A percentile compares a stretch with the other conserved stretches of the same genome.
phyloP scores from a whole-genome alignment of 2,797 vertebrate genomes.

The Nannoperca obscura region DNA sequence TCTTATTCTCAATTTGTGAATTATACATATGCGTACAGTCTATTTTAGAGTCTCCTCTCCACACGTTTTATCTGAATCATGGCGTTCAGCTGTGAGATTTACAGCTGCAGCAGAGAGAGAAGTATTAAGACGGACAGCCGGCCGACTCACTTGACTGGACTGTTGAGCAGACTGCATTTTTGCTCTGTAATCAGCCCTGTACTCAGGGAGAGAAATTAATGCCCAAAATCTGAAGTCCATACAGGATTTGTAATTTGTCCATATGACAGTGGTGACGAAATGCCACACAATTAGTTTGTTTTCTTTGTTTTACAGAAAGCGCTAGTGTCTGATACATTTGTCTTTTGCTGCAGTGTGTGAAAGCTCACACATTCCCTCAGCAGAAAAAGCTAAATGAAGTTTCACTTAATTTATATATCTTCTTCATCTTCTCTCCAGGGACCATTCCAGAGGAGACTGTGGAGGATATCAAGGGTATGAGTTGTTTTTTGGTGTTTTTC shows the following conservation, averaged over 20 bases:
- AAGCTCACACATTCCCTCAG: not conserved
- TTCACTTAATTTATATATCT: conserved; percentile 5
- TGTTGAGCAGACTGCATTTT: conserved; percentile 7
- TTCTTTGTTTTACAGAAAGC: conserved; percentile 4
- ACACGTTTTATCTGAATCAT: conserved; percentile 12
- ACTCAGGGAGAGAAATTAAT: not conserved
- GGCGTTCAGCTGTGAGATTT: conserved; percentile 16
- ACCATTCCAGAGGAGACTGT: conserved; percentile 92
- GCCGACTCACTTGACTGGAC: conserved; percentile 19
- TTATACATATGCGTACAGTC: conserved; percentile 55
- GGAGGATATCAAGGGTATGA: conserved; percentile 97
- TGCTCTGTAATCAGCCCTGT: conserved; percentile 6
- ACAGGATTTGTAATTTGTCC: not conserved
- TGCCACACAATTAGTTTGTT: not conserved
- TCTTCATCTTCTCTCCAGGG: conserved; percentile 79
- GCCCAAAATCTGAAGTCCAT: not conserved
- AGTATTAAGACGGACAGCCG: conserved; percentile 39
- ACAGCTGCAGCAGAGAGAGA: conserved; percentile 39
- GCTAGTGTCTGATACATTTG: not conserved
- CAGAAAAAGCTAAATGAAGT: conserved; percentile 3
- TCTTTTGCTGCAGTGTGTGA: conserved; percentile 11
- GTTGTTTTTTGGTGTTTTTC: not conserved
- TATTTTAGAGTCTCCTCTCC: conserved; percentile 46
- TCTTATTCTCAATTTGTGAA: conserved; percentile 44
- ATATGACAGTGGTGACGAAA: not conserved